Base-by-base conservation (phyloP, 2,888 invertebrate species). In the Serrognathus titanus region DNA sequence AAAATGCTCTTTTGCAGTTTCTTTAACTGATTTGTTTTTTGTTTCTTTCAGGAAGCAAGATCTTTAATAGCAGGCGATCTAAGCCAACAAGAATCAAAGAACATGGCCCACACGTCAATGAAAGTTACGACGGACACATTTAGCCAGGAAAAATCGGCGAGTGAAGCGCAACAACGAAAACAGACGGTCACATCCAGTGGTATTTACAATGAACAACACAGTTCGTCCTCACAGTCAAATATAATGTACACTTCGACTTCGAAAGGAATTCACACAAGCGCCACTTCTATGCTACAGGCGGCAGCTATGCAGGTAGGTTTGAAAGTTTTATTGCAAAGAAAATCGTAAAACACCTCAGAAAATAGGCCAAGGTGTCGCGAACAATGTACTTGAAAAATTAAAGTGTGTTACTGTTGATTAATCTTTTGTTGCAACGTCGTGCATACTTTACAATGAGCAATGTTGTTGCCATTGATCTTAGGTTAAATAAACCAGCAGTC, bases 101-200 rank as follows among this genome's bases (percentile, higher is more conserved):
- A 90, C 75, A 86, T 92, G 79, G 88, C 90, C 55, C 89, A 92
- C 46, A 85, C 90, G 41, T 89, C 89, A 73, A 89, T 92, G 80
- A 89, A 91, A 77, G 82, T 94, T 54, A 90, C 91, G 65, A 91
- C 92, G 49, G 92, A 92, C 70, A 88, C 88, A 40, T 94, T 92
- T 78, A 92, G 90, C 68, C 88, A 91, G 9, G 92, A 94, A 79
- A 90, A 93, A 72, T 85, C 85, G 67, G 81, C 81, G 37, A 74
- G 73, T 53, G 83, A 83, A 48, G 85, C 86, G 74, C 76, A 77
- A 63, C 90, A 92, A 70, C 90, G 92, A 65, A 83, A 89, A 43
- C 91, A 90, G 75, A 90, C 89, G 2, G 87, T 90, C 67, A 90
- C 90, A 3, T 85, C 86, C 58, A 90, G 90, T 24, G 87, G 90